These are phyloP conservation scores for Rana temporaria DNA, from an alignment of 2,113 vertebrate species.

Conservation along the genomic window DNA sequence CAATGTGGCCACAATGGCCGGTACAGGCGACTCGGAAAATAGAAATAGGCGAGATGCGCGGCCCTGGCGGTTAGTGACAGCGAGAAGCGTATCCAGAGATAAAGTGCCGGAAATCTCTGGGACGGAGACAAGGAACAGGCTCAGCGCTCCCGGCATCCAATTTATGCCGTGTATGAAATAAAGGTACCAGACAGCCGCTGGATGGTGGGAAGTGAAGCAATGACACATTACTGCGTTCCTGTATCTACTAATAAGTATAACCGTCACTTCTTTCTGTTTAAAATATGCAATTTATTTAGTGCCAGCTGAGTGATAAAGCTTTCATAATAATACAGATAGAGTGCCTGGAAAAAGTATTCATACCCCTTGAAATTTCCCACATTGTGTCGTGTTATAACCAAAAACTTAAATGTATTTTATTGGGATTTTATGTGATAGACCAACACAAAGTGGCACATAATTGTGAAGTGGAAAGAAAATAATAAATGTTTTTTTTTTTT, in stretches of 20 bases:
- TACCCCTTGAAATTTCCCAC: no score
- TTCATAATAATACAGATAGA: no score
- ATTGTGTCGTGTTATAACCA: no score
- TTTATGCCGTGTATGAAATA: not conserved
- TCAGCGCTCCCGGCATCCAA: not conserved
- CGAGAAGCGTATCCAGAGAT: not conserved
- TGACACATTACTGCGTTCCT: not conserved
- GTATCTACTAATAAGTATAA: no score
- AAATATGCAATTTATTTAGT: not conserved
- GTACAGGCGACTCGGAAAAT: not conserved
- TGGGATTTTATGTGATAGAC: no score
- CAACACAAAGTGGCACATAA: no score
- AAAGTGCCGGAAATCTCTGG: not conserved
- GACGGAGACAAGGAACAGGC: not conserved
- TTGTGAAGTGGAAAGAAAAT: no score
- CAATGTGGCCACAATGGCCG: not conserved
- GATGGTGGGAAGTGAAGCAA: not conserved
- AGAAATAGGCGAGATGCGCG: not conserved
- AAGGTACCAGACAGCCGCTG: not conserved
- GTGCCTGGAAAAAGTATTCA: no score
- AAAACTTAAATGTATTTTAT: no score
- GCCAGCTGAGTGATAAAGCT: no score
- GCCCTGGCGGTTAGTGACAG: not conserved
- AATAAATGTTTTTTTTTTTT: no score
- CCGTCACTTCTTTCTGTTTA: not conserved